phyloP scores from a whole-genome alignment of 2,888 invertebrate genomes.

The Pseudolycoriella hygida region DNA sequence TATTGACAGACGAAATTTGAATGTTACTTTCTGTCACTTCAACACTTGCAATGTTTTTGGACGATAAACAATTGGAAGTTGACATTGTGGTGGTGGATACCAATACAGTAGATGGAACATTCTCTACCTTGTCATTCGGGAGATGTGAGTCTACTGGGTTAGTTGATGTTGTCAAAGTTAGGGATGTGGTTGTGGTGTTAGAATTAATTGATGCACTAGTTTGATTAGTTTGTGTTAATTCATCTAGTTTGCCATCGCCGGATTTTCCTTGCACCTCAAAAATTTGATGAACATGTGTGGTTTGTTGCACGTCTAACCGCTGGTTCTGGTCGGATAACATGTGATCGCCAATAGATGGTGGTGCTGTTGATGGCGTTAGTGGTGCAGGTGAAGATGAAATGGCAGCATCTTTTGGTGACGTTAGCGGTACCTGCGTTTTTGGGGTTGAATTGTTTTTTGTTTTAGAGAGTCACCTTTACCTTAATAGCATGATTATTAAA shows the following conservation, averaged over 20 bases:
- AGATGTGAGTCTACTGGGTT: constrained; percentile 1
- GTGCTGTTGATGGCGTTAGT: constrained; percentile 1
- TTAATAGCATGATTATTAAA: background rate
- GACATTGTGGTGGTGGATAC: background rate
- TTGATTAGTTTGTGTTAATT: constrained; percentile 17
- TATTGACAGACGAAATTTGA: background rate
- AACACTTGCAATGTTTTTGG: background rate
- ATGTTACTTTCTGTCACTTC: constrained; percentile 3
- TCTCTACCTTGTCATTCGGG: constrained; percentile 2
- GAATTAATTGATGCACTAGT: constrained; percentile 8
- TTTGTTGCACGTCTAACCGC: constrained; percentile 6
- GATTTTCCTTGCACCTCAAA: constrained; percentile 10
- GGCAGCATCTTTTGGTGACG: constrained; percentile 8
- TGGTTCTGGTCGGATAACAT: constrained; percentile 20
- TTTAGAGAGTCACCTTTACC: background rate
- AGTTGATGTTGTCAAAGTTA: constrained; percentile 3
- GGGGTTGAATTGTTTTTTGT: constrained; percentile 4
- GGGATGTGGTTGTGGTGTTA: constrained; percentile 11
- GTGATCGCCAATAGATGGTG: constrained; percentile 13
- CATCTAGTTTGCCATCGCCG: constrained; percentile 9
- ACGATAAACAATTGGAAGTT: background rate
- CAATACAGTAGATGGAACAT: constrained; percentile 1
- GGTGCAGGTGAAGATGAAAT: constrained; percentile 5
- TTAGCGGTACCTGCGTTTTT: constrained; percentile 9
- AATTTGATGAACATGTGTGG: constrained; percentile 8